Base-by-base conservation (phyloP, 1,140 invertebrate species). In the Mya arenaria region DNA sequence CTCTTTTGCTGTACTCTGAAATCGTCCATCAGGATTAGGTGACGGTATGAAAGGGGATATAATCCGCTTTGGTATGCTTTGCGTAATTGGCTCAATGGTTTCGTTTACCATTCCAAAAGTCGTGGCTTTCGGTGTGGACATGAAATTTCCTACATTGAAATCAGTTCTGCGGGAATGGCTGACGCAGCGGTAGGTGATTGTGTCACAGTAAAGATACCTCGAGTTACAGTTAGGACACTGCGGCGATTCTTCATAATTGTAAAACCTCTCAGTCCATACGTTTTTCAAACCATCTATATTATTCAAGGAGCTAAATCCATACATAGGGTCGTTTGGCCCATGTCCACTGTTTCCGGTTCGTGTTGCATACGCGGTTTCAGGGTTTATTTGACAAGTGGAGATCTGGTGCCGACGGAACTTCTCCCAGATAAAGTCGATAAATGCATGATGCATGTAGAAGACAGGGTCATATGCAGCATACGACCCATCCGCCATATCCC, bases 391-490 rank as follows among this genome's bases (percentile, higher is more conserved):
- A 69, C 77, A 79, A 1, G 37, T 17, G 37, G 5, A 41, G 19
- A n/a, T n/a, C 48, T 79, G 77, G 19, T 28, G 32, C 15, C 30
- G 28, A 37, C 88, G 74, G 73, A 88, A 89, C 41, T 79, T 23
- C 58, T 89, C 85, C 88, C 88, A 89, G 13, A 87, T 55, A 60
- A 84, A 84, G 79, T 92, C 92, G 28, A 93, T 80, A 83, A 90
- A 92, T 23, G 85, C 74, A 81, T 93, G 93, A 78, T 92, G 91
- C 82, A 93, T 69, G 83, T 90, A 93, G 85, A 92, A 92, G 28
- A 91, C 84, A 1, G 89, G 89, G 82, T 93, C 93, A 63, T 88
- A 92, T 44, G 91, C 71, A 13, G 90, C 86, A 4, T 86, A 90
- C 19, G 81, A 72, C 17, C 85, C 30, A 56, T 74, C 48, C 4